Evolutionary conservation across 1,140 invertebrate species (phyloP), one percentile per base, ranked within the genome.

Genomic region (Zophobas atratus): DNA sequence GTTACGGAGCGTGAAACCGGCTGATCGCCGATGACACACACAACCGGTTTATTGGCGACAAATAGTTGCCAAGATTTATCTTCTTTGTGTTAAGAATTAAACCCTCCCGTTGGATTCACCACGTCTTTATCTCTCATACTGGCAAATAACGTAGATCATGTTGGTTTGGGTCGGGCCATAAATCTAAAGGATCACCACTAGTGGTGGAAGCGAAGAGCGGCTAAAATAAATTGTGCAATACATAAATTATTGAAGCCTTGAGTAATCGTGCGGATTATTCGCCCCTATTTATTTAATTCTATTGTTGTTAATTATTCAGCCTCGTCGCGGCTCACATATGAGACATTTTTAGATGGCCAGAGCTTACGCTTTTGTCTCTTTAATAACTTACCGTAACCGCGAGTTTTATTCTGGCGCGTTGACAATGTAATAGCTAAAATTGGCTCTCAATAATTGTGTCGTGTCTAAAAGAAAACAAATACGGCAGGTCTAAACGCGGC

Each of bases 301-400:
- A 51, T 20, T 20, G n/a, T 4, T 2, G 49, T 20, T 20, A 51
- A 51, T 6, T 51, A 51, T 2, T 5, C 49, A 20, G 49, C 20
- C 20, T 20, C 20, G 20, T 20, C 20, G 20, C 20, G 20, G 20
- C 20, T 20, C 20, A 55, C 53, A 55, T 34, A 5, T 32, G 4
- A 38, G n/a, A 35, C 56, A 67, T 67, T 67, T 67, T 67, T 67
- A 67, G 60, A 67, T 67, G 8, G 43, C 60, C 32, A 43, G 60
- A 8, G 33, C 32, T 51, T 20, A 51, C 49, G 49, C 49, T 20
- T 43, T 67, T 67, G 60, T 39, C 60, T 67, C 39, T 67, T 20
- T 43, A 67, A 39, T 43, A 67, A 67, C 43, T 67, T 67, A 67
- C 38, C 39, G 38, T 48, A 43, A 43, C 60, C 20, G 41, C 60